Conservation (phyloP, 2,797 vertebrate species). For the Synanceia verrucosa region DNA sequence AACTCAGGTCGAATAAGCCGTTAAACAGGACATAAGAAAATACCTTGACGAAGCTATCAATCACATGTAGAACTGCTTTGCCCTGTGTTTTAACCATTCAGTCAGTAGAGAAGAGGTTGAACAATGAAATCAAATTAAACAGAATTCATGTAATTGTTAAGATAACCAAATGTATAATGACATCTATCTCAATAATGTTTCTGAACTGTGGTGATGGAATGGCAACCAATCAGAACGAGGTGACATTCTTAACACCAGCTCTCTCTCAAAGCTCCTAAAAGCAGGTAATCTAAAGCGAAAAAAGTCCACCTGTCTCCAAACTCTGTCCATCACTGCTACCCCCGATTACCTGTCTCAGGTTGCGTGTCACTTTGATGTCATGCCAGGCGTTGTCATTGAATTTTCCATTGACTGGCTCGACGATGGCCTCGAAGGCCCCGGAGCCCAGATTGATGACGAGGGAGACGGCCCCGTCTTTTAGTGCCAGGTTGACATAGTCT, state of each 20-base stretch:
- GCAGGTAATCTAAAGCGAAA: slow-evolving; percentile 47
- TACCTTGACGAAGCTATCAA: slow-evolving; percentile 16
- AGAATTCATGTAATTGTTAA: slow-evolving; percentile 49
- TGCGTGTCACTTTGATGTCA: slow-evolving; percentile 99
- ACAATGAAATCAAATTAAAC: slow-evolving; percentile 51
- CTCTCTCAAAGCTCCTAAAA: slow-evolving; percentile 61
- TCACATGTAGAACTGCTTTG: slow-evolving; percentile 39
- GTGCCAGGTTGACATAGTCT: slow-evolving; percentile 97
- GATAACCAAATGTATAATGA: slow-evolving; percentile 48
- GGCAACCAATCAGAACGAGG: slow-evolving; percentile 76
- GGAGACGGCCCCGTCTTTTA: slow-evolving; percentile 96
- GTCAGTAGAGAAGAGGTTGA: slow-evolving; percentile 32
- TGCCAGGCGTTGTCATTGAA: slow-evolving; percentile 99
- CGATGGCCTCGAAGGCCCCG: slow-evolving; percentile 98
- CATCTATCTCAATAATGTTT: slow-evolving; percentile 54
- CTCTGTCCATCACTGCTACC: slow-evolving; percentile 56
- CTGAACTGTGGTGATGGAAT: slow-evolving; percentile 72
- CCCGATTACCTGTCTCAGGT: slow-evolving; percentile 97
- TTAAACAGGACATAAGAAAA: slow-evolving; percentile 47
- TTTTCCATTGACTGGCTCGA: slow-evolving; percentile 98
- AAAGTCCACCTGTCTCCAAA: slow-evolving; percentile 45
- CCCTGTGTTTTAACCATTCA: slow-evolving; percentile 7
- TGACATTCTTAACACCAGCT: slow-evolving; percentile 68
- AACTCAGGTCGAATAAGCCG: slow-evolving; percentile 39
- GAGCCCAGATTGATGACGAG: slow-evolving; percentile 99